A percentile compares a stretch with the other conserved stretches of the same genome.
These are phyloP conservation scores for Ophioninae sp. DNA, from an alignment of 2,888 invertebrate species.

Conservation along the genomic window DNA sequence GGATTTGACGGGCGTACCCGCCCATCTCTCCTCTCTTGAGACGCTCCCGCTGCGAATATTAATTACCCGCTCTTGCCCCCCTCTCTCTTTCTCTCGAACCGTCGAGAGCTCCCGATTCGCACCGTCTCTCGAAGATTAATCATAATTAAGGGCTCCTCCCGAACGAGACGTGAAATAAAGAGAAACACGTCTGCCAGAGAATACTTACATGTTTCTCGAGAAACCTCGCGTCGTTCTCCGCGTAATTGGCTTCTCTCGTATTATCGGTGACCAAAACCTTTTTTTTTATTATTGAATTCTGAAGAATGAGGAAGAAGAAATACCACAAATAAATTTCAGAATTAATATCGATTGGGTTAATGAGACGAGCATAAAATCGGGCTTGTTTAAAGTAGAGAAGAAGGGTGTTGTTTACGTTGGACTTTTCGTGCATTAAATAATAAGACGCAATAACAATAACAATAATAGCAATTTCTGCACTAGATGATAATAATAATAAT, in stretches of 20 bases:
- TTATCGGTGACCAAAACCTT: neutral
- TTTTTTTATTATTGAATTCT: no score
- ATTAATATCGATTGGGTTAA: no score
- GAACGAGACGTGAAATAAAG: conserved; percentile 11
- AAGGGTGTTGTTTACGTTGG: no score
- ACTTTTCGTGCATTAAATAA: no score
- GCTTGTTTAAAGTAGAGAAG: no score
- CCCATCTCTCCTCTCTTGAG: conserved; percentile 62
- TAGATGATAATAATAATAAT: no score
- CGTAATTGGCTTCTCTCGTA: neutral
- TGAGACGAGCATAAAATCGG: no score
- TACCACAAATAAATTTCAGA: no score
- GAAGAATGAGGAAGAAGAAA: no score
- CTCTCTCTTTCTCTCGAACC: conserved; percentile 30
- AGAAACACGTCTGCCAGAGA: neutral
- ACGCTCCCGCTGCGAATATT: conserved; percentile 76
- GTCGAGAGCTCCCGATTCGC: conserved; percentile 67
- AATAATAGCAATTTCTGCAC: no score
- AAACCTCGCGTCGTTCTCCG: neutral
- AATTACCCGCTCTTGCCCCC: conserved; percentile 71
- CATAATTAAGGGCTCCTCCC: conserved; percentile 74
- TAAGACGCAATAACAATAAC: neutral
- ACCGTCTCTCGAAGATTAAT: conserved; percentile 74
- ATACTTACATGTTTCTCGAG: neutral
- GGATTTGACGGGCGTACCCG: conserved; percentile 65